Evolutionary conservation across 2,113 vertebrate species (phyloP).

Genomic region (Gnathonemus longibarbis): DNA sequence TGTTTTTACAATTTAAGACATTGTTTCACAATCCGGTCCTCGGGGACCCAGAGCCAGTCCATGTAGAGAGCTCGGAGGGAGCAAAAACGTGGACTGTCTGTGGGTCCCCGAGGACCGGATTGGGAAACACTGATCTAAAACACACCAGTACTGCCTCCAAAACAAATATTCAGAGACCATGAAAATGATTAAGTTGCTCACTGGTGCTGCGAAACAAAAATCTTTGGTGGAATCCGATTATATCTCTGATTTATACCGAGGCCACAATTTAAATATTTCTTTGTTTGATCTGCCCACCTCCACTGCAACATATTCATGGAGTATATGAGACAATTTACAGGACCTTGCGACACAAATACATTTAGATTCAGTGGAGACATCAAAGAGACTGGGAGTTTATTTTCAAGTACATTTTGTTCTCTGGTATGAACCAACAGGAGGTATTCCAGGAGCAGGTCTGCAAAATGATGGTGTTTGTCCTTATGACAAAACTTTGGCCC

Average conservation of each 20-base stretch:
- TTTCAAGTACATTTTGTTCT: slow-evolving; percentile 64
- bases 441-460: not conserved
- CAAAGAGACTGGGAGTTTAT: slow-evolving; percentile 64
- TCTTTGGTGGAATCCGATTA: slow-evolving; percentile 40
- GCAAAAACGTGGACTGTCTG: too few species aligned
- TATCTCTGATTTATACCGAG: slow-evolving; percentile 41
- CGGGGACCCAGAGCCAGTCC: too few species aligned
- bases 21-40: too few species aligned
- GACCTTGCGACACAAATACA: slow-evolving; percentile 59
- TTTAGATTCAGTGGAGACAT: slow-evolving; percentile 66
- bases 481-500: not conserved
- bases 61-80: too few species aligned
- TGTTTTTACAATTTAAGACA: not conserved
- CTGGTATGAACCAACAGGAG: slow-evolving; percentile 37
- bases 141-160: not conserved
- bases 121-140: too few species aligned
- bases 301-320: slow-evolving; percentile 37
- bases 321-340: slow-evolving; percentile 57
- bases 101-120: too few species aligned
- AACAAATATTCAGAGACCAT: not conserved
- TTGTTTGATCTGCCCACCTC: slow-evolving; percentile 49
- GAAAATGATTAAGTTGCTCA: not conserved
- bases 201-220: slow-evolving; percentile 37
- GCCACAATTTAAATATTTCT: slow-evolving; percentile 39
- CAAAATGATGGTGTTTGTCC: not conserved